Evolutionary conservation across 2,113 vertebrate genomes (phyloP), one percentile per base, ranked within the genome.

Genomic region (Willisornis vidua): DNA sequence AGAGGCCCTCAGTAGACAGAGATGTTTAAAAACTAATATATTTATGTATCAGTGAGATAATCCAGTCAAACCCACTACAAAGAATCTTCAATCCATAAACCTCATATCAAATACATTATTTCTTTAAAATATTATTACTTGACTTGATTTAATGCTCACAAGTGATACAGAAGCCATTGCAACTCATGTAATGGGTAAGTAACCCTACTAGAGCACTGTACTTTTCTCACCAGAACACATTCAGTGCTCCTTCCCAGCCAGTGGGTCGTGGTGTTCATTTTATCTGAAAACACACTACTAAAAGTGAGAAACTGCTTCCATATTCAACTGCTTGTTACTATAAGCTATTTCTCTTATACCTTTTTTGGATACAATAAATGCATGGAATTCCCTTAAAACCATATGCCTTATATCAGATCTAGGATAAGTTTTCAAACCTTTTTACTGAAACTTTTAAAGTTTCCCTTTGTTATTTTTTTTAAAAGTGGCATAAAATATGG

Each of bases 241-340:
- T 26, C 61, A 46, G 22, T 28, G 33, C 9, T 61, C 12, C 12
- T 19, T 25, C 24, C 19, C 25, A 59, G 0, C 13, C 54, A 20
- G 4, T 0, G 0, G 57, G 2, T 29, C 20, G 20, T 62, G 10
- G 20, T 9, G 35, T 10, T 24, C 10, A 16, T 49, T 90, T 68
- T 46, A 33, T 43, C n/a, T 63, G 29, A 65, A 85, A 57, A 54
- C 9, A 6, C 43, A 48, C 26, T 17, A 37, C 59, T 65, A 51
- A 61, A 19, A 29, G 28, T 13, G 28, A 74, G 55, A 83, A 79
- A 58, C 10, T 49, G 17, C 16, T 68, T 85, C 59, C 20, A 23
- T 17, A 20, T 43, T 13, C 11, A 73, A 23, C 6, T 46, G 7
- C 23, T 18, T 68, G 14, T 45, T 58, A 49, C 31, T 54, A 19